Evolutionary conservation across 2,113 vertebrate species (phyloP).

Genomic region (Poicephalus meyeri): DNA sequence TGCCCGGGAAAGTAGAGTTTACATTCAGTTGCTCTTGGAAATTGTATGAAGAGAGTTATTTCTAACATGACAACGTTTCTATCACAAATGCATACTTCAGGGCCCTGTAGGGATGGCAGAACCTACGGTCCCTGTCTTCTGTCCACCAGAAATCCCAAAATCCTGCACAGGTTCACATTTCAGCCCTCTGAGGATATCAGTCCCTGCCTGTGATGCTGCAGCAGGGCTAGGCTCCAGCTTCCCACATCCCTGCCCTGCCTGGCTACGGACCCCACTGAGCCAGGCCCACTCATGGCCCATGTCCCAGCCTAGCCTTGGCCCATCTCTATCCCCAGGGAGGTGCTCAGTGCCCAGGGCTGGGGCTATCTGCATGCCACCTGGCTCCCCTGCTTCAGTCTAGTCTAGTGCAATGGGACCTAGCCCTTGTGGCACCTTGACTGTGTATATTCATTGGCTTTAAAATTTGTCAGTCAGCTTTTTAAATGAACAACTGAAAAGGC

Average conservation of each 20-base stretch:
- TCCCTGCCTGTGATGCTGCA: background rate
- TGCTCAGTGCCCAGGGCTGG: rapidly evolving
- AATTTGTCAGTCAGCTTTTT: background rate
- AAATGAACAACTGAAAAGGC: background rate
- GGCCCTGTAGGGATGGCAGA: background rate
- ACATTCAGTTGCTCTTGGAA: background rate
- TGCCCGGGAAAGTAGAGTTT: background rate
- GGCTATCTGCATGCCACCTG: rapidly evolving
- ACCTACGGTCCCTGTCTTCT: background rate
- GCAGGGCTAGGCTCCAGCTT: background rate
- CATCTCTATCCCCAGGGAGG: rapidly evolving
- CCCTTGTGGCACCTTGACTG: background rate
- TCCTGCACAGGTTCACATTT: background rate
- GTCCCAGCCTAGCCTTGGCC: rapidly evolving
- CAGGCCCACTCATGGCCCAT: rapidly evolving
- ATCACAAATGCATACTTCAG: background rate
- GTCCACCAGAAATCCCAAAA: background rate
- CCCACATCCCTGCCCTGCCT: background rate
- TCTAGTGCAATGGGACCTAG: rapidly evolving
- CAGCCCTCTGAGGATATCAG: background rate
- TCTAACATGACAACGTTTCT: background rate
- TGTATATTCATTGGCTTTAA: background rate
- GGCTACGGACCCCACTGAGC: rapidly evolving
- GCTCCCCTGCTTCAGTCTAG: background rate
- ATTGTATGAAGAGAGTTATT: background rate